Percentiles rank a stretch among this genome's conserved stretches.
phyloP scores from a whole-genome alignment of 2,113 vertebrate genomes.

The Pituophis catenifer region DNA sequence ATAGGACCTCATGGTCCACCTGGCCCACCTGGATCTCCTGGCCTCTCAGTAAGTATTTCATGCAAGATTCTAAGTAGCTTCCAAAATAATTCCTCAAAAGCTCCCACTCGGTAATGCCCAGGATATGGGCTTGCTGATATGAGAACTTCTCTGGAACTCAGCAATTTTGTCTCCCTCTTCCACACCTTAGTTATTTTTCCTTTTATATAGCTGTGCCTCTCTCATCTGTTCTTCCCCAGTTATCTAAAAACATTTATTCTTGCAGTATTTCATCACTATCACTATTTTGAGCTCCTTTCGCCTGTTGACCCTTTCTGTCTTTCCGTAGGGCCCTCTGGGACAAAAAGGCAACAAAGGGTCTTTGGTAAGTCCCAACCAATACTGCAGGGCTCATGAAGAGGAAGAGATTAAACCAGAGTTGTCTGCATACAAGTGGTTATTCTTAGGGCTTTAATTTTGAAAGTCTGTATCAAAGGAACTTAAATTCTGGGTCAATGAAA shows the following conservation, averaged over 20 bases:
- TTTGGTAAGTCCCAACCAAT: constrained; percentile 63
- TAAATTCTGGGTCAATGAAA: not conserved
- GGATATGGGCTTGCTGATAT: not conserved
- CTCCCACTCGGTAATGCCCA: not conserved
- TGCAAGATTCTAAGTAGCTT: not conserved
- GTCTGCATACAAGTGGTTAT: not conserved
- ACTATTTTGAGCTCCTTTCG: too few species aligned
- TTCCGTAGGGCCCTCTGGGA: constrained; percentile 77
- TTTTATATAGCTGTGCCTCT: not conserved
- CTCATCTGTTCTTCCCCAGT: not conserved
- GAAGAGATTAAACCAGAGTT: not conserved
- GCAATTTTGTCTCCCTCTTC: not conserved
- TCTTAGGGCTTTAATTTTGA: not conserved
- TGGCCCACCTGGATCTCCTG: constrained; percentile 79
- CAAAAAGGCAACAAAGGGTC: constrained; percentile 89
- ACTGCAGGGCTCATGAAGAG: not conserved
- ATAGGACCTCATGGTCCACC: constrained; percentile 73
- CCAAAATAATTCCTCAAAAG: not conserved
- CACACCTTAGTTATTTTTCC: not conserved
- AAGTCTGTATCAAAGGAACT: not conserved
- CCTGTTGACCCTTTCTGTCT: not conserved
- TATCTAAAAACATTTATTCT: not conserved
- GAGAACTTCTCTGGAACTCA: too few species aligned
- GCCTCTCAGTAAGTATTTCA: constrained; percentile 77
- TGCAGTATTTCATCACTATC: not conserved